phyloP scores from a whole-genome alignment of 2,113 vertebrate genomes.

The Ahaetulla prasina region DNA sequence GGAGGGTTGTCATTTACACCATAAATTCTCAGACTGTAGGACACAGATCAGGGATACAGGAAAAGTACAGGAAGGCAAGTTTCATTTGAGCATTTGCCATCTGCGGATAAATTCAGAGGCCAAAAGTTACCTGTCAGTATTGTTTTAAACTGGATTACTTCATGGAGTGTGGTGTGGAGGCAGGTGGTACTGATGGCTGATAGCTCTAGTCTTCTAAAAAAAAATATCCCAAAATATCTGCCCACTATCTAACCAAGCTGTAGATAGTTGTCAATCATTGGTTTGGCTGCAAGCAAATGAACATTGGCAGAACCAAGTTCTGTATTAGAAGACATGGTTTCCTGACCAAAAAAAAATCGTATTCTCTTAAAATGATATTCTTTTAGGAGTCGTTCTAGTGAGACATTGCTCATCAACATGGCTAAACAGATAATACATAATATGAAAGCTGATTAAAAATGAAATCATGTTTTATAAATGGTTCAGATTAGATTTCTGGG shows the following conservation, averaged over 20 bases:
- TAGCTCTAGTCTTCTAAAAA: neutral
- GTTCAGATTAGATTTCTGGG: neutral
- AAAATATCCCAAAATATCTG: neutral
- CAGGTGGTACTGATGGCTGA: neutral
- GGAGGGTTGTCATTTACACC: neutral
- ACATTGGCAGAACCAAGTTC: neutral
- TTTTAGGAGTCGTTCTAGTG: neutral
- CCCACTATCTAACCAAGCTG: neutral
- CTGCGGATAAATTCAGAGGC: neutral
- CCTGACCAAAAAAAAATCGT: neutral
- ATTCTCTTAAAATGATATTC: neutral
- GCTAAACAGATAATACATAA: neutral
- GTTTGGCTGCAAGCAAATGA: neutral
- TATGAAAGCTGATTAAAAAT: neutral
- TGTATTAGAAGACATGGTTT: neutral
- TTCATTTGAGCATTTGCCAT: neutral
- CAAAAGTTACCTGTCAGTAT: neutral
- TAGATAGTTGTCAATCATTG: neutral
- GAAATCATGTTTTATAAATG: neutral
- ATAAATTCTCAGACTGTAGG: neutral
- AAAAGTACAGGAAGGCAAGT: neutral
- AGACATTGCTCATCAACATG: neutral
- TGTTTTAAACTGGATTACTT: neutral
- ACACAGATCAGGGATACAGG: neutral
- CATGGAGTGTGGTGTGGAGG: neutral